phyloP scores from a whole-genome alignment of 2,113 vertebrate species.

The Puffinus mauretanicus region DNA sequence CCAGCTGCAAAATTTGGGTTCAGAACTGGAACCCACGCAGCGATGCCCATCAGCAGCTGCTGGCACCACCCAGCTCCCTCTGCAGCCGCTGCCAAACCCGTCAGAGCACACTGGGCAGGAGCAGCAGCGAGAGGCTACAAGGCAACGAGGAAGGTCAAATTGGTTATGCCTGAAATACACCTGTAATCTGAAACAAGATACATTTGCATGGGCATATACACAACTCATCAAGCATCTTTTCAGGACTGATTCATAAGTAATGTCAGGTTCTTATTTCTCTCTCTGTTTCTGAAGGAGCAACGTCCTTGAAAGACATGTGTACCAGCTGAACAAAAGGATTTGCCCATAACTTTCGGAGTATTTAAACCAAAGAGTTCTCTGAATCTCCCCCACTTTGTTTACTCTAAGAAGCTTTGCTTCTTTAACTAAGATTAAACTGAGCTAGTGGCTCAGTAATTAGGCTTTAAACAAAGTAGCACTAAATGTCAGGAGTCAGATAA shows the following conservation, averaged over 20 bases:
- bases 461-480: constrained; percentile 32
- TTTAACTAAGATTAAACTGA: constrained; percentile 55
- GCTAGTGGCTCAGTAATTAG: constrained; percentile 40
- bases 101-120: neutral
- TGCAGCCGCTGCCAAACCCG: rapidly evolving
- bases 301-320: neutral
- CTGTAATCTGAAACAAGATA: neutral
- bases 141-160: neutral
- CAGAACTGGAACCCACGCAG: neutral
- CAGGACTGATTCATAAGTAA: constrained; percentile 9
- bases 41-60: neutral
- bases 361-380: constrained; percentile 14
- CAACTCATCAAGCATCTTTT: neutral
- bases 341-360: neutral
- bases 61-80: neutral
- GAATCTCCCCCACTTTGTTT: constrained; percentile 24
- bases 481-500: neutral
- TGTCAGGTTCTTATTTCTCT: neutral
- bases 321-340: constrained; percentile 15
- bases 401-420: constrained; percentile 59
- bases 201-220: neutral
- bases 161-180: neutral
- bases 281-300: neutral
- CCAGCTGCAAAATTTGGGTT: neutral
- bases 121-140: neutral